Base-by-base conservation (phyloP, 2,888 invertebrate species). In the Monopis laevigella region DNA sequence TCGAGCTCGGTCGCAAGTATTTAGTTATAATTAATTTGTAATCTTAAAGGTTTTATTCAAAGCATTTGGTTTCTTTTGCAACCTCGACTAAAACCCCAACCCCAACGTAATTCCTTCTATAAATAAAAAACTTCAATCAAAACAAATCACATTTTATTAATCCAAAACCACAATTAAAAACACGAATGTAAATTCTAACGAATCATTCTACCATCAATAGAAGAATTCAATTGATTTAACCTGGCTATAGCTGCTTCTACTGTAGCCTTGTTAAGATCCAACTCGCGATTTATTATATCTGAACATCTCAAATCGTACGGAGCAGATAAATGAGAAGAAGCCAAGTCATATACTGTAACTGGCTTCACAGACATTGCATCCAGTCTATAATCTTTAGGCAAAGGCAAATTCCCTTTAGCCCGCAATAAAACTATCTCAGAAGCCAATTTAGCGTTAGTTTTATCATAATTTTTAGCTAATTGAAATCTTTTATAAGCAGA, bases 401-500 rank as follows among this genome's bases (percentile, higher is more conserved):
- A 36, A 24, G 24, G 6, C 6, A 24, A 5, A 8, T 6, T 7
- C 18, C 18, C 12, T 5, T 17, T 8, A 10, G 21, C 19, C 11
- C 13, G 19, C 12, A 36, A 11, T 3, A 36, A 16, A 21, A 36
- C 21, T n/a, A 36, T 36, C 13, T 36, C 36, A 12, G 21, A 36
- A 21, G 19, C 21, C 6, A 36, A 11, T 21, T 21, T 19, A 21
- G 21, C 5, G 2, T 36, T 21, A n/a, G 21, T 12, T 7, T 24
- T 24, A n/a, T 53, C 42, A 18, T 67, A 66, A 16, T 55, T 50
- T 24, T 45, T 51, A 5, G 59, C 57, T 26, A 62, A 40, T 5
- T 44, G 26, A 2, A 66, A 56, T 43, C 54, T 55, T 32, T 48
- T 51, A 16, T 58, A 62, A 1, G 57, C 56, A 0, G 55, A 48